Evolutionary conservation across 2,113 vertebrate genomes (phyloP).

Genomic region (Periophthalmodon schlosseri): DNA sequence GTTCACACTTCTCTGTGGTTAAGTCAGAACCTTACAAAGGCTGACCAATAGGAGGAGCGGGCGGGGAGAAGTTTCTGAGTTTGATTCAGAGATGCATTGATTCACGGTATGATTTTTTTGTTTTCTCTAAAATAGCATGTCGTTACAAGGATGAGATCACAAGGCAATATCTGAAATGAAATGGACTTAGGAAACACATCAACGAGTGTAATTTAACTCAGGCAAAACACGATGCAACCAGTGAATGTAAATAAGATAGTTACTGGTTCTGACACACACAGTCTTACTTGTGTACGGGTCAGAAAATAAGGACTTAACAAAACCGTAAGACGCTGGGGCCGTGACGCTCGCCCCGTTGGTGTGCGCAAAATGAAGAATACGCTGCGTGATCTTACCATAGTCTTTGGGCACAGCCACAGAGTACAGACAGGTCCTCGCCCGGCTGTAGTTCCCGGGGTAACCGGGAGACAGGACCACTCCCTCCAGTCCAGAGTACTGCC

Average conservation of each 20-base stretch:
- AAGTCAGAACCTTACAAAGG: too few relatives aligned
- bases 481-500: slow-evolving; percentile 89
- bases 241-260: neutral
- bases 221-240: neutral
- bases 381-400: slow-evolving; percentile 80
- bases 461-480: slow-evolving; percentile 94
- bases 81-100: too few relatives aligned
- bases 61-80: too few relatives aligned
- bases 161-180: too few relatives aligned
- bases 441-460: slow-evolving; percentile 95
- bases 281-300: neutral
- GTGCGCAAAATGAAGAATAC: neutral
- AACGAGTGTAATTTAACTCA: neutral
- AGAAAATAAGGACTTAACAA: neutral
- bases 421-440: slow-evolving; percentile 88
- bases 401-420: slow-evolving; percentile 91
- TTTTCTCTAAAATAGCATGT: too few relatives aligned
- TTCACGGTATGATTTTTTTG: too few relatives aligned
- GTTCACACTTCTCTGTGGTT: too few relatives aligned
- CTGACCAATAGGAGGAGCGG: too few relatives aligned
- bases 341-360: neutral
- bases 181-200: neutral
- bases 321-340: neutral
- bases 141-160: too few relatives aligned
- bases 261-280: too few relatives aligned